Conservation (phyloP, 2,888 invertebrate species). For the Eubasilissa splendida region DNA sequence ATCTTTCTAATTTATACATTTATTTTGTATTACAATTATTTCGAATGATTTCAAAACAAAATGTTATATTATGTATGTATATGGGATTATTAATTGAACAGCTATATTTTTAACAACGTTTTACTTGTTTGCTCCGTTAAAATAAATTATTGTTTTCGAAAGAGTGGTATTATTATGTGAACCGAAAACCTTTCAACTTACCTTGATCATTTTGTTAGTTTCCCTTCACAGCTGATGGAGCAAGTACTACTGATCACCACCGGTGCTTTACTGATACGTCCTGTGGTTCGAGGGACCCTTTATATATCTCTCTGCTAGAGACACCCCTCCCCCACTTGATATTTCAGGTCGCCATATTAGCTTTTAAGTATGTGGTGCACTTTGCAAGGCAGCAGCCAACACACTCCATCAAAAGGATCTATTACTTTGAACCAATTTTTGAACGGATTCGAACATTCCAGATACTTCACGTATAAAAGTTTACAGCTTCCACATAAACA, state of each 20-base stretch:
- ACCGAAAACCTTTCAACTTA: background rate
- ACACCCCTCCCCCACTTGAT: constrained; percentile 30
- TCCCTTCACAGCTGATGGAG: constrained; percentile 42
- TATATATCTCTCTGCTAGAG: constrained; percentile 45
- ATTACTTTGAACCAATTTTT: background rate
- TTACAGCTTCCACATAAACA: too few relatives aligned
- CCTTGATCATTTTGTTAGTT: constrained; percentile 53
- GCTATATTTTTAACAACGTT: too few relatives aligned
- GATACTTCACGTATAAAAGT: background rate
- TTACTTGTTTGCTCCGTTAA: too few relatives aligned
- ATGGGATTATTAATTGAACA: too few relatives aligned
- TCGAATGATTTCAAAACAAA: too few relatives aligned
- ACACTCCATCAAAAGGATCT: constrained; percentile 9
- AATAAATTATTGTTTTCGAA: too few relatives aligned
- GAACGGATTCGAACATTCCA: background rate
- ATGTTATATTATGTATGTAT: too few relatives aligned
- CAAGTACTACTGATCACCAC: constrained; percentile 51
- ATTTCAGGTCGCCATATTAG: background rate
- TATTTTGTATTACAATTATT: too few relatives aligned
- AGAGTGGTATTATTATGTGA: too few relatives aligned
- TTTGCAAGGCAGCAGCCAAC: background rate
- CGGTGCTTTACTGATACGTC: constrained; percentile 55
- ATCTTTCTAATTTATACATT: too few relatives aligned
- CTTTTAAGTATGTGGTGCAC: background rate
- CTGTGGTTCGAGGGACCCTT: constrained; percentile 42